Base-by-base conservation (phyloP, 2,797 vertebrate species). In the Gambelia wislizenii region DNA sequence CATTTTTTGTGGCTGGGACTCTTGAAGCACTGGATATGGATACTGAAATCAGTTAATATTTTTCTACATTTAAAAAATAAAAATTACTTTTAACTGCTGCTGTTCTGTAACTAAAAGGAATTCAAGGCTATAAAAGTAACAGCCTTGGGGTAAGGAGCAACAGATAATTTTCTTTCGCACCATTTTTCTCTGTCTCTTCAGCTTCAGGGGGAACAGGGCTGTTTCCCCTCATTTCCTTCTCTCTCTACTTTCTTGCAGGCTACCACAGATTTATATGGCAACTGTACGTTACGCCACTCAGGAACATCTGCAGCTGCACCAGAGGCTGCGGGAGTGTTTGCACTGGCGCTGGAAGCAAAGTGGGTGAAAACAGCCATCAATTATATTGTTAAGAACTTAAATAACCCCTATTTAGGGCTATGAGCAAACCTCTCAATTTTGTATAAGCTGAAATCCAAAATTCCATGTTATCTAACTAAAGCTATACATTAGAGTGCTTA, bases 251-350 rank as follows among this genome's bases (percentile, higher is more conserved):
- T 92, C 6, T 97, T 97, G 87, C 95, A 99, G 99, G 99, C 99
- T 75, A 99, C 99, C n/a, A 99, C 99, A 64, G 99, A 99, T 96
- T 94, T 99, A 94, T 99, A 99, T 12, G 99, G 99, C 86, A 99
- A 99, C 97, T 99, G 99, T 93, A 99, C 99, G 0, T 97, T 99
- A 94, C 98, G 99, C 92, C 99, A 99, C 92, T 99, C 99, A 0
- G 99, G 99, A 93, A 99, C 99, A 2, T 99, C 99, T 47, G 99
- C 99, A 44, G 99, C 99, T 54, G 99, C 99, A 93, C 99, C 99
- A 0, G 99, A 99, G 95, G 99, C 99, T 49, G 99, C 99, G 1
- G 99, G 99, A 3, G 99, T 99, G 91, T 99, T 99, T 83, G 99
- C 99, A 81, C 95, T 99, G 96, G 98, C 98, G 87, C 96, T 99